phyloP scores from a whole-genome alignment of 1,140 invertebrate genomes.

The Dinoponera quadriceps region DNA sequence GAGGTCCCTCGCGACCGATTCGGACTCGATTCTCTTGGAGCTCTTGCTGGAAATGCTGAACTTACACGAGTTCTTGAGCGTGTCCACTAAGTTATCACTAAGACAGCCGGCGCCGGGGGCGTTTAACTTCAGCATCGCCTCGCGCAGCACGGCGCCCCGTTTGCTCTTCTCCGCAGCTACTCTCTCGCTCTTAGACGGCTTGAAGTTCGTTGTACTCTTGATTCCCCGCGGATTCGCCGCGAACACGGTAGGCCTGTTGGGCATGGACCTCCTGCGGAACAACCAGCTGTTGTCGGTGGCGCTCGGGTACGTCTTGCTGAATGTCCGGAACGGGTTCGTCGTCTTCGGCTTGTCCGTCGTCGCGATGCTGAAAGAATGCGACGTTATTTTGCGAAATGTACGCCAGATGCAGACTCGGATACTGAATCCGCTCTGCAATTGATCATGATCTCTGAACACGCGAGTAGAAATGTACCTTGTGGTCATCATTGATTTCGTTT shows the following conservation, averaged over 20 bases:
- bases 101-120: conserved; percentile 67
- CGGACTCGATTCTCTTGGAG: conserved; percentile 78
- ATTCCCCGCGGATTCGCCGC: conserved; percentile 75
- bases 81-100: conserved; percentile 75
- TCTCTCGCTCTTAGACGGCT: conserved; percentile 80
- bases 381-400: background rate
- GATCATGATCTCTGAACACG: too few relatives aligned
- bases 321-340: conserved; percentile 78
- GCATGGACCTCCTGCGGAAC: conserved; percentile 77
- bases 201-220: conserved; percentile 82
- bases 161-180: conserved; percentile 74
- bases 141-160: conserved; percentile 80
- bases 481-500: too few relatives aligned
- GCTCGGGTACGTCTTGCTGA: conserved; percentile 24
- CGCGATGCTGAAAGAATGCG: conserved; percentile 70
- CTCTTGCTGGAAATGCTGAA: conserved; percentile 77
- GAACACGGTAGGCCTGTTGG: conserved; percentile 71
- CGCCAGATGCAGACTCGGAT: background rate
- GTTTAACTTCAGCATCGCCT: conserved; percentile 81
- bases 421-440: too few relatives aligned
- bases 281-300: conserved; percentile 75
- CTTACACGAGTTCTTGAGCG: conserved; percentile 77
- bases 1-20: conserved; percentile 81
- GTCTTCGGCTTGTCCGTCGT: conserved; percentile 72
- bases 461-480: too few relatives aligned